Evolutionary conservation across 2,888 invertebrate species (phyloP).

Genomic region (Buathra laborator): DNA sequence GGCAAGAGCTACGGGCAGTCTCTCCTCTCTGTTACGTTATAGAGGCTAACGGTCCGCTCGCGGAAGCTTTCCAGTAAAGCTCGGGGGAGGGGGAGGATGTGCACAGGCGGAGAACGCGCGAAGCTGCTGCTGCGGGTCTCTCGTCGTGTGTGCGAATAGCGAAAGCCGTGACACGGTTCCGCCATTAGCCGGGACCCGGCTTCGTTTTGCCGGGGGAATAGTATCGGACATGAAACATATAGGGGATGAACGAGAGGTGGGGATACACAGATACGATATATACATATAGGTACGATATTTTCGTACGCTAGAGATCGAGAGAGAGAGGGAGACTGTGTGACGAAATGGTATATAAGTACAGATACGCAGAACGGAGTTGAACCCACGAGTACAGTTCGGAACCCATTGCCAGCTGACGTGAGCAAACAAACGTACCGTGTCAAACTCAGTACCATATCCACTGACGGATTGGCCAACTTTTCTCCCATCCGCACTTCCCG

Average conservation of each 20-base stretch:
- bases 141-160: conserved; percentile 73
- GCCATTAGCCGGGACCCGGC: conserved; percentile 75
- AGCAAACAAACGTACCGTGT: conserved; percentile 24
- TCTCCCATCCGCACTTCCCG: not conserved
- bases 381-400: conserved; percentile 10
- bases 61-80: conserved; percentile 13
- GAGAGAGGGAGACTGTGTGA: conserved; percentile 26
- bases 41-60: conserved; percentile 4
- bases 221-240: conserved; percentile 58
- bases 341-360: conserved; percentile 42
- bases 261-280: too few species aligned
- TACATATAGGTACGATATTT: not conserved
- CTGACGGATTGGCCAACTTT: conserved; percentile 25
- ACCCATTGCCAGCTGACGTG: conserved; percentile 35
- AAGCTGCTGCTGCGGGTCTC: not conserved
- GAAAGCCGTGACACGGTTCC: conserved; percentile 79
- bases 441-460: conserved; percentile 9
- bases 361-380: conserved; percentile 32
- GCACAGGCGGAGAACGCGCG: not conserved
- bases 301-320: conserved; percentile 10
- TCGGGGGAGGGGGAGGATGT: not conserved
- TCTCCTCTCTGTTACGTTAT: conserved; percentile 18
- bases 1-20: conserved; percentile 10
- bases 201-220: conserved; percentile 64
- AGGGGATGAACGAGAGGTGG: conserved; percentile 26